These are phyloP conservation scores for Enteromius radiatus DNA, from an alignment of 2,797 vertebrate species.

Conservation along the genomic window DNA sequence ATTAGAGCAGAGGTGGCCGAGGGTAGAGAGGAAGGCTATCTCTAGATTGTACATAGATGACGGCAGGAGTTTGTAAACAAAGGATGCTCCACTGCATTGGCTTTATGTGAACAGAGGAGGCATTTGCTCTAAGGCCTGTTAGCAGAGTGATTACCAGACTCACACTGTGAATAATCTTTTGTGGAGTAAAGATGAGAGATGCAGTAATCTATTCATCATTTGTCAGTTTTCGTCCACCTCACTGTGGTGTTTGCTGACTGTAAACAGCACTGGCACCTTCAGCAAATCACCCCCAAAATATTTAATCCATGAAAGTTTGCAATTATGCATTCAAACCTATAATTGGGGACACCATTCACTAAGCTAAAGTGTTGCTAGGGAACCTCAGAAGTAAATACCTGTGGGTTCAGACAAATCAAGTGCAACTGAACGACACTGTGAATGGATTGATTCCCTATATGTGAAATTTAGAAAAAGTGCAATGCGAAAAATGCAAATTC, in stretches of 20 bases:
- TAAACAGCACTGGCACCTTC: constrained; percentile 14
- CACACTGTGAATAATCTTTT: constrained; percentile 18
- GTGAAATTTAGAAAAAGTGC: not conserved
- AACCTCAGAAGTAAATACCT: not conserved
- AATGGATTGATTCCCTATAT: not conserved
- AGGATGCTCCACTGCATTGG: constrained; percentile 19
- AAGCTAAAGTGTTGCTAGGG: not conserved
- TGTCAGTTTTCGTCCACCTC: not conserved
- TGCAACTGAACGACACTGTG: not conserved
- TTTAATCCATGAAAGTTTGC: constrained; percentile 18
- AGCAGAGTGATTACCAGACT: constrained; percentile 25
- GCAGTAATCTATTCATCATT: constrained; percentile 27
- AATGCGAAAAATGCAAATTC: not conserved
- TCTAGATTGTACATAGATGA: constrained; percentile 38
- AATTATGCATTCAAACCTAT: not conserved
- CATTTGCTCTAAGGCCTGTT: constrained; percentile 7
- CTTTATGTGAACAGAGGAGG: constrained; percentile 29
- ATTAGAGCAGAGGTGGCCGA: constrained; percentile 47
- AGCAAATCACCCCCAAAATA: not conserved
- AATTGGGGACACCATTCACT: not conserved
- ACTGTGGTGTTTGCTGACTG: constrained; percentile 1
- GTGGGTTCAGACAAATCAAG: not conserved
- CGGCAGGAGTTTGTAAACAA: constrained; percentile 46
- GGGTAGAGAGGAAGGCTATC: constrained; percentile 25
- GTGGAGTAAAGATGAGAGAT: constrained; percentile 16